A percentile compares a stretch with the other conserved stretches of the same genome.
phyloP scores from a whole-genome alignment of 2,113 vertebrate species.

The Stegostoma tigrinum region DNA sequence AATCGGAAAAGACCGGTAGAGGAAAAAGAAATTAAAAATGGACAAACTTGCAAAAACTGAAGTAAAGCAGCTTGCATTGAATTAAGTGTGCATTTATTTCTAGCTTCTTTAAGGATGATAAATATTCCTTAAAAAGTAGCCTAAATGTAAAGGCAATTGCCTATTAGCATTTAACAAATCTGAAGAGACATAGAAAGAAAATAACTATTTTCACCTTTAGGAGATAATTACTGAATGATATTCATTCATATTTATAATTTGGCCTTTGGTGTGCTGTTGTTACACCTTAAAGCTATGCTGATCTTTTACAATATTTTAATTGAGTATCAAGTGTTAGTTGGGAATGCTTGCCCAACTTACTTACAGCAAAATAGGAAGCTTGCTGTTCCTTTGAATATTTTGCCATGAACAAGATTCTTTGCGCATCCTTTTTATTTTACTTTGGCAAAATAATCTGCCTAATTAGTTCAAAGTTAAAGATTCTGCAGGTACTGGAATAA shows the following conservation, averaged over 20 bases:
- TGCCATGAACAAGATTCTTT: not conserved
- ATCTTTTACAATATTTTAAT: not conserved
- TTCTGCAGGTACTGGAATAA: not conserved
- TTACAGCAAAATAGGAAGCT: not conserved
- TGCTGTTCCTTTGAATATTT: not conserved
- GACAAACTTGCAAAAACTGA: not conserved
- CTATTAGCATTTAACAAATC: constrained; percentile 3
- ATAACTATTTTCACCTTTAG: not conserved
- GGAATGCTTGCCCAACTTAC: not conserved
- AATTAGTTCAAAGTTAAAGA: not conserved
- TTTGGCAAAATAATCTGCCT: not conserved
- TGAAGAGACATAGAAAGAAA: not conserved
- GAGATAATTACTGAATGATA: not conserved
- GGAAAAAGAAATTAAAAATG: not conserved
- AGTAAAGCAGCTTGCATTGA: not conserved
- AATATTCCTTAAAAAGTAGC: not conserved
- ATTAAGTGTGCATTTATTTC: not conserved
- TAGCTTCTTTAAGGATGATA: not conserved
- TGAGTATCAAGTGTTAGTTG: not conserved
- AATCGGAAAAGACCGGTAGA: not conserved
- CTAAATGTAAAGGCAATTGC: constrained; percentile 9
- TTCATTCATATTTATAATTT: constrained; percentile 30
- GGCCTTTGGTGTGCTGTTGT: not conserved
- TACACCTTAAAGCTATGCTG: not conserved
- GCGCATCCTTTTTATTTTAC: not conserved